Evolutionary conservation across 2,113 vertebrate species (phyloP), one percentile per base, ranked within the genome.

Genomic region (Tragelaphus imberbis): DNA sequence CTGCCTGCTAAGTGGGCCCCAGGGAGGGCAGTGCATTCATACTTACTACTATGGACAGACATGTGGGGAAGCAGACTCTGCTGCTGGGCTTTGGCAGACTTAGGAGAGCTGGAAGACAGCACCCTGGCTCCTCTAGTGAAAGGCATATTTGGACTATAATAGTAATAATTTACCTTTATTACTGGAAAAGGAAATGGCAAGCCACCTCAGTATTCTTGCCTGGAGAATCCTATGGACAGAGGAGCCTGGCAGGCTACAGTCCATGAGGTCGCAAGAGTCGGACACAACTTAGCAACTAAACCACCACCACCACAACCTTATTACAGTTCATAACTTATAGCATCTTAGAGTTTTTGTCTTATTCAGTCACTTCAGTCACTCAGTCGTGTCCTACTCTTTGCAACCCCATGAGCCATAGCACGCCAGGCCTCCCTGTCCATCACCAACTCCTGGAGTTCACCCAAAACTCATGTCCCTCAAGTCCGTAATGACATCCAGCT

Each of bases 401-500:
- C 0, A 0, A 36, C 17, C 65, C n/a, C n/a, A 11, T 71, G 17
- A 36, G 36, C 17, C 2, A 0, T 17, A 71, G n/a, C 9, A 71
- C 1, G 1, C n/a, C 17, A 12, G 17, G 2, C 19, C 9, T 36
- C n/a, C 65, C 65, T 36, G 17, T 11, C 17, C n/a, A 71, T 36
- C n/a, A 11, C 17, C n/a, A 36, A 21, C 65, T 36, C n/a, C 65
- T 10, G 33, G n/a, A 11, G 5, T 71, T 71, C n/a, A 71, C 4
- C 21, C n/a, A 71, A 36, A 36, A 36, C n/a, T 71, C 65, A 36
- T 71, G 65, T 71, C 65, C 65, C 21, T 11, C 21, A 9, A 71
- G 65, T 71, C 1, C 17, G 4, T 36, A 9, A 71, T 36, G 4
- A 8, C n/a, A 71, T 71, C 65, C 65, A 71, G 17, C n/a, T 17